Evolutionary conservation across 2,797 vertebrate species (phyloP).

Genomic region (Pseudomugil tenellus): DNA sequence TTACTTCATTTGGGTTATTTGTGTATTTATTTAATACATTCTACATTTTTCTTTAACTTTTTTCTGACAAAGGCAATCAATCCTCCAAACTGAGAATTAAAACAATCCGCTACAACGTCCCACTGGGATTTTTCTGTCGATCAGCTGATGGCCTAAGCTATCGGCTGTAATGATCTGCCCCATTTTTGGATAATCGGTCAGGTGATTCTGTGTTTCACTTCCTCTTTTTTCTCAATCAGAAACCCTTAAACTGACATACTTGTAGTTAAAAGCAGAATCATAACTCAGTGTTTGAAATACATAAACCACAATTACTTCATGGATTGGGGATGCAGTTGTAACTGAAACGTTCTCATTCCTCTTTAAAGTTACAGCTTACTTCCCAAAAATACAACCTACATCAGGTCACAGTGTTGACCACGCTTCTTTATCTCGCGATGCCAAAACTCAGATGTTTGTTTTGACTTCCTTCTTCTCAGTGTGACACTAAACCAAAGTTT

Average conservation of each 20-base stretch:
- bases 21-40: neutral
- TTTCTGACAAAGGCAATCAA: neutral
- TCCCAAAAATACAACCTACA: constrained; percentile 18
- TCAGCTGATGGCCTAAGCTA: neutral
- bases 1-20: neutral
- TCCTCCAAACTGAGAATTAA: neutral
- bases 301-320: neutral
- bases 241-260: neutral
- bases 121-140: neutral
- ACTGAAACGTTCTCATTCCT: constrained; percentile 30
- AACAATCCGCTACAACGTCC: neutral
- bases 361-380: constrained; percentile 25
- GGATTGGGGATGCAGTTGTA: neutral
- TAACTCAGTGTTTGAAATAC: neutral
- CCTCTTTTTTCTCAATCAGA: constrained; percentile 5
- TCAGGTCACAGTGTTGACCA: constrained; percentile 1
- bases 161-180: neutral
- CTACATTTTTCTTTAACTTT: neutral
- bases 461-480: constrained; percentile 32
- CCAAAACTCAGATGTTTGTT: constrained; percentile 9
- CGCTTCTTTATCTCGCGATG: constrained; percentile 34
- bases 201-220: constrained; percentile 46
- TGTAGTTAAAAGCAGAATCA: neutral
- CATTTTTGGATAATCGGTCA: neutral
- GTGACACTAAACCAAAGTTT: constrained; percentile 20